Evolutionary conservation across 2,797 vertebrate genomes (phyloP).

Genomic region (Sitta carolinensis): DNA sequence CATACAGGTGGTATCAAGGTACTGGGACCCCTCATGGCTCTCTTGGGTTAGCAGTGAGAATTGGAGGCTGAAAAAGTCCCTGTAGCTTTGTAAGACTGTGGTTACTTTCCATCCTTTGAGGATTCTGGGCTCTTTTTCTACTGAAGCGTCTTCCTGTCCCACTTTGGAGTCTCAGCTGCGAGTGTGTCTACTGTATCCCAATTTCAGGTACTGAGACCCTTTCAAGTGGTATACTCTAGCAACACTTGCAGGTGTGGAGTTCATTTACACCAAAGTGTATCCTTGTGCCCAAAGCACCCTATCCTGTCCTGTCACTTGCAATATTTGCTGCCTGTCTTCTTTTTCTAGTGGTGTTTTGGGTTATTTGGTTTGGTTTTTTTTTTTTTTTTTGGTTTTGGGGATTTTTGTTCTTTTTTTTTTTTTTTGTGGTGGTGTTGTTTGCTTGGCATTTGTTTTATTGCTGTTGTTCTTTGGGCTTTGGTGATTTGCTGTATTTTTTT

Average conservation of each 20-base stretch:
- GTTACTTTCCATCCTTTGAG: neutral
- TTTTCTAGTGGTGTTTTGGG: neutral
- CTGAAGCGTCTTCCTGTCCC: neutral
- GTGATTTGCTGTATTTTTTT: neutral
- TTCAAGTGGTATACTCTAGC: neutral
- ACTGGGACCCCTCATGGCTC: neutral
- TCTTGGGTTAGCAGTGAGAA: neutral
- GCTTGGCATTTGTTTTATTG: neutral
- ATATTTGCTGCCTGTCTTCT: neutral
- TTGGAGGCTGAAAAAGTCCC: neutral
- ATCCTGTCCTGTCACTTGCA: neutral
- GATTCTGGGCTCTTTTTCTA: neutral
- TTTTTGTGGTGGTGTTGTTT: neutral
- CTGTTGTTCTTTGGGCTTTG: neutral
- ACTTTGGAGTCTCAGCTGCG: neutral
- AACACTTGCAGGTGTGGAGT: neutral
- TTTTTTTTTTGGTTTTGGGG: neutral
- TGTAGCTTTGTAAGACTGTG: neutral
- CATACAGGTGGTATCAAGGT: neutral
- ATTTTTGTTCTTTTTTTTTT: too few relatives aligned
- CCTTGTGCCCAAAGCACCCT: neutral
- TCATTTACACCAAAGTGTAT: neutral
- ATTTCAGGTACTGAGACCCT: neutral
- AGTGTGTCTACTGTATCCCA: neutral
- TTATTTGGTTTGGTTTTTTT: accelerated